Conservation (phyloP, 2,888 invertebrate genomes). For the Xanthia togata region DNA sequence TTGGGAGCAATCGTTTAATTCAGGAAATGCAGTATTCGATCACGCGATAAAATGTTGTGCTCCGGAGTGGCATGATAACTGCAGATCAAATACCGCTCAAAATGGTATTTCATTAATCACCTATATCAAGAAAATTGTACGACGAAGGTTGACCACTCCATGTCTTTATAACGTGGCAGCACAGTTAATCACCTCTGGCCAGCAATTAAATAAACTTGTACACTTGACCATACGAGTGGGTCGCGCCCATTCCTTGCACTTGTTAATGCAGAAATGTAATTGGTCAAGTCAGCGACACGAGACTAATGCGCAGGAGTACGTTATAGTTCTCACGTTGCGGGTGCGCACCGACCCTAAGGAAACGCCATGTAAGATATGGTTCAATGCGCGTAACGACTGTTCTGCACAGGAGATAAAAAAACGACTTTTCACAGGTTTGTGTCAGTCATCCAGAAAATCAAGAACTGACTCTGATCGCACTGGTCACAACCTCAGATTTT, state of each 20-base stretch:
- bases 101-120: conserved; percentile 1
- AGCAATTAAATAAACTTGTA: conserved; percentile 59
- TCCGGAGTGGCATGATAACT: conserved; percentile 19
- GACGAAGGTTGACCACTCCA: conserved; percentile 35
- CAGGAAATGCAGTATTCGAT: conserved; percentile 27
- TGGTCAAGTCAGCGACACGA: conserved; percentile 78
- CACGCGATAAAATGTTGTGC: conserved; percentile 35
- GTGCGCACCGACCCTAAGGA: conserved; percentile 79
- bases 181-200: conserved; percentile 52
- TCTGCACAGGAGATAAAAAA: conserved; percentile 76
- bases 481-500: conserved; percentile 25
- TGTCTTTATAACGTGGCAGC: conserved; percentile 27
- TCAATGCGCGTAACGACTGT: conserved; percentile 84
- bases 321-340: conserved; percentile 84
- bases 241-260: conserved; percentile 77
- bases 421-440: conserved; percentile 70
- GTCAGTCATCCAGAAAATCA: conserved; percentile 50
- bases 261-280: conserved; percentile 82
- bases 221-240: conserved; percentile 66
- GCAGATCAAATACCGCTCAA: conserved; percentile 19
- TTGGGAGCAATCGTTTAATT: conserved; percentile 43
- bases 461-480: background rate
- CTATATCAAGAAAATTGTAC: conserved; percentile 20
- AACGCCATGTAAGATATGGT: conserved; percentile 84
- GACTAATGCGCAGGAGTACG: conserved; percentile 80